A percentile compares a stretch with the other conserved stretches of the same genome.
phyloP scores from a whole-genome alignment of 2,888 invertebrate genomes.

The Dione vanillae region DNA sequence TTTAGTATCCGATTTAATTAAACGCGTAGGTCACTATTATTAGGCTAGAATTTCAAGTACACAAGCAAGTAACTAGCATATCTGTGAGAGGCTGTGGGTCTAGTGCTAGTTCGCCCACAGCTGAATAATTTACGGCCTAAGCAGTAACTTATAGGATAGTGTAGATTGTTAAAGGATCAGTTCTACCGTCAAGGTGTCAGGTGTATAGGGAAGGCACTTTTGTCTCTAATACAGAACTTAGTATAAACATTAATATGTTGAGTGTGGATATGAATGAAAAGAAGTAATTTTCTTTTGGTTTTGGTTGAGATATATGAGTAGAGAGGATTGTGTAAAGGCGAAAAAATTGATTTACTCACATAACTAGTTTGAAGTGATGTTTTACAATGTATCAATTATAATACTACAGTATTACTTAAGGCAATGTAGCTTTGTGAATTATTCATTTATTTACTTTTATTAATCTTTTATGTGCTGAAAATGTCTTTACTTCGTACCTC shows the following conservation, averaged over 20 bases:
- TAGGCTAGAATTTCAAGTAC: slow-evolving; percentile 31
- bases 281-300: no score
- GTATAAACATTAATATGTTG: not conserved
- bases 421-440: no score
- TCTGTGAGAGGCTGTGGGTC: slow-evolving; percentile 28
- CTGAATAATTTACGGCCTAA: slow-evolving; percentile 37
- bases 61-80: slow-evolving; percentile 24
- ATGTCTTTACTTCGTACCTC: no score
- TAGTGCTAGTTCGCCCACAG: slow-evolving; percentile 46
- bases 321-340: no score
- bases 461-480: no score
- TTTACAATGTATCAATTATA: no score
- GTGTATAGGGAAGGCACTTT: slow-evolving; percentile 18
- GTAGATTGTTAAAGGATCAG: slow-evolving; percentile 38
- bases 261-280: no score
- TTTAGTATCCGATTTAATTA: not conserved
- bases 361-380: no score
- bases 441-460: no score
- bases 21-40: slow-evolving; percentile 28
- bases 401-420: no score
- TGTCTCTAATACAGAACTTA: not conserved
- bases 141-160: slow-evolving; percentile 33
- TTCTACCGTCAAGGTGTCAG: slow-evolving; percentile 27
- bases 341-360: no score
- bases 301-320: no score